These are phyloP conservation scores for Phymastichus coffea DNA, from an alignment of 1,140 invertebrate species.

Conservation along the genomic window DNA sequence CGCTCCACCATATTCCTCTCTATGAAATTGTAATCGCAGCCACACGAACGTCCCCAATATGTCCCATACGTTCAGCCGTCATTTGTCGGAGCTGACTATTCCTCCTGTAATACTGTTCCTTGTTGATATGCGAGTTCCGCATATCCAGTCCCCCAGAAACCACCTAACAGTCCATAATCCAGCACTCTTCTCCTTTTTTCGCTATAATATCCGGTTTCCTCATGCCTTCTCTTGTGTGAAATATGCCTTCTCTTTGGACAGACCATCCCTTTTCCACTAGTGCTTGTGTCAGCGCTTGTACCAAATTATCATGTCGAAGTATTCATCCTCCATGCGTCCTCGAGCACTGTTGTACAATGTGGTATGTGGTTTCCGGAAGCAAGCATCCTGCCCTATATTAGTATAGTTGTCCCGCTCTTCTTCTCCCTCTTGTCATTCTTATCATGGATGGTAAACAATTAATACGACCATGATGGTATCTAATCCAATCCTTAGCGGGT, in stretches of 20 bases:
- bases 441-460: not conserved
- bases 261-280: constrained; percentile 7
- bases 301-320: constrained; percentile 35
- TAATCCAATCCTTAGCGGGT: not conserved
- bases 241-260: not conserved
- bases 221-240: not conserved
- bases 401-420: not conserved
- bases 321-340: constrained; percentile 41
- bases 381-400: constrained; percentile 28
- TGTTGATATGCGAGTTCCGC: no score
- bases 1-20: constrained; percentile 17
- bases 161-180: constrained; percentile 13
- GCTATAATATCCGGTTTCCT: constrained; percentile 5
- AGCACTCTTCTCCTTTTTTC: not conserved
- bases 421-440: not conserved
- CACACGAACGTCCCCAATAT: not conserved
- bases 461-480: not conserved
- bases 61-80: not conserved
- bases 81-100: not conserved
- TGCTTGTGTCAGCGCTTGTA: not conserved
- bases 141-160: constrained; percentile 5
- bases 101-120: not conserved
- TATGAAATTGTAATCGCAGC: constrained; percentile 22
- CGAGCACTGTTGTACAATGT: constrained; percentile 43
- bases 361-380: constrained; percentile 37